Evolutionary conservation across 2,888 invertebrate genomes (phyloP), one percentile per base, ranked within the genome.

Genomic region (Eristalis intricaria): DNA sequence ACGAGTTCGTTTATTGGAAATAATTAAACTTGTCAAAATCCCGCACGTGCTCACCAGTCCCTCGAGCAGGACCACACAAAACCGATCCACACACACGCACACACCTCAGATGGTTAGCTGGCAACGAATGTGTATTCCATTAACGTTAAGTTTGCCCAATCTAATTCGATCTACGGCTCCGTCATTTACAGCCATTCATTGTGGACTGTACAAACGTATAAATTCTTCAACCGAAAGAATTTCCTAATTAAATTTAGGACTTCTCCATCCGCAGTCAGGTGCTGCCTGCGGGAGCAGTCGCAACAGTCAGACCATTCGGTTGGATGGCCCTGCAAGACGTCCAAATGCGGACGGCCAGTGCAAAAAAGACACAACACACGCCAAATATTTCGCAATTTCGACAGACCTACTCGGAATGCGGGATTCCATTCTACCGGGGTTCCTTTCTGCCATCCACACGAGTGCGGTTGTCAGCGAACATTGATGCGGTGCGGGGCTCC

Each of bases 211-310:
- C 63, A 71, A 73, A 77, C 64, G 73, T 77, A 77, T 78, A 78
- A 77, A 86, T 82, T 82, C 74, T 61, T 78, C 38, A 65, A 63
- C 77, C 64, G 69, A 56, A 82, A 82, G 82, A 82, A 86, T 86
- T 86, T 82, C 78, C 74, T 86, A 86, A 86, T 86, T 86, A 82
- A 86, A 86, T 86, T 70, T 77, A 77, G 77, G 82, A 86, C 64
- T 86, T 86, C 82, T 61, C 74, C 19, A 19, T 19, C 19, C 19
- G 50, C 50, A 19, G 50, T 50, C 50, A 50, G 50, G 50, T 50
- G 50, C 19, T 50, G n/a, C 8, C 19, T 11, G 13, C 8, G 32
- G 4, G 38, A 38, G 38, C 11, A 13, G 13, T 38, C 13, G 38
- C 11, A 38, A 2, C 35, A 35, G 35, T 35, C 11, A 11, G 11